These are phyloP conservation scores for Trialeurodes vaporariorum DNA, from an alignment of 1,140 invertebrate species.

Conservation along the genomic window DNA sequence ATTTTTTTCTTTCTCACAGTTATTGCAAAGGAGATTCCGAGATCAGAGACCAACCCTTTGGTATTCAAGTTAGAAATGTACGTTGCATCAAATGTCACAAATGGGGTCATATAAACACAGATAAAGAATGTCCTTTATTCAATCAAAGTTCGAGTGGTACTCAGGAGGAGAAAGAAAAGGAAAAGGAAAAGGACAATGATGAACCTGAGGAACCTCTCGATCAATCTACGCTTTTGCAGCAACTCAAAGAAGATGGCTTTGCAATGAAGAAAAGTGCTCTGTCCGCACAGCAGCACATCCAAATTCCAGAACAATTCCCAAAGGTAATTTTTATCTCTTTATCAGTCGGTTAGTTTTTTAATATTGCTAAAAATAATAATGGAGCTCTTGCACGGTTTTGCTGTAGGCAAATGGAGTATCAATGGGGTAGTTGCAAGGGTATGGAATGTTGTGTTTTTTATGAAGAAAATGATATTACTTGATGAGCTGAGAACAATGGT, in stretches of 20 bases:
- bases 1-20: constrained; percentile 44
- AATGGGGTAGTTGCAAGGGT: neutral
- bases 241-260: constrained; percentile 86
- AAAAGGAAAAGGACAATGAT: constrained; percentile 46
- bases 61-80: constrained; percentile 94
- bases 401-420: too few species aligned
- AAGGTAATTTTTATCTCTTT: neutral
- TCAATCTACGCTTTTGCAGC: constrained; percentile 64
- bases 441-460: neutral
- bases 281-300: constrained; percentile 45
- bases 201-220: constrained; percentile 47
- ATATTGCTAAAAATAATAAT: neutral
- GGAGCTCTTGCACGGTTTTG: too few species aligned
- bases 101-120: constrained; percentile 99
- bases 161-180: constrained; percentile 41
- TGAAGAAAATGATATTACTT: too few species aligned
- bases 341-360: neutral
- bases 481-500: too few species aligned
- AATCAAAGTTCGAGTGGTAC: constrained; percentile 59
- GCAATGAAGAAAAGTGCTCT: constrained; percentile 67
- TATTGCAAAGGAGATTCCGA: constrained; percentile 92
- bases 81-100: constrained; percentile 97
- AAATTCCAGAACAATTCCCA: constrained; percentile 29
- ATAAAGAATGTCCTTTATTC: constrained; percentile 89
- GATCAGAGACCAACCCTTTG: constrained; percentile 97